Conservation (phyloP, 2,113 vertebrate species). For the Eonycteris spelaea region DNA sequence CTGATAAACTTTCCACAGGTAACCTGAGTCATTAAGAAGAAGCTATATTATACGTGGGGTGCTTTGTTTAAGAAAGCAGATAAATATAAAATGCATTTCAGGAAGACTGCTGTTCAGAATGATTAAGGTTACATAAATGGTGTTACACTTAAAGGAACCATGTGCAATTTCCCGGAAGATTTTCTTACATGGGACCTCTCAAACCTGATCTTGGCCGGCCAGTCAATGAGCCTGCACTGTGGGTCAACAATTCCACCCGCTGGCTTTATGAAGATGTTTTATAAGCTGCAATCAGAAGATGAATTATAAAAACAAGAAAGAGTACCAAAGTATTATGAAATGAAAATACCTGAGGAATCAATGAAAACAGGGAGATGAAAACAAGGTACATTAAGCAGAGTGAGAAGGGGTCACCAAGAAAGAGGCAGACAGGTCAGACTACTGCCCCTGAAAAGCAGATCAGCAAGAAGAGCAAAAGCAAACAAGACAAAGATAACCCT, state of each 20-base stretch:
- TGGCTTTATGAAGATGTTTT: background rate
- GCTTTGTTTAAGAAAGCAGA: background rate
- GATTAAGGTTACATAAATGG: background rate
- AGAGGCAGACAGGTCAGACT: background rate
- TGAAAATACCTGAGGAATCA: background rate
- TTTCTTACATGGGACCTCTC: background rate
- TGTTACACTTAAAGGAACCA: background rate
- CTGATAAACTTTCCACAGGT: background rate
- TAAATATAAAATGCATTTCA: background rate
- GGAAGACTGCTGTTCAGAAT: background rate
- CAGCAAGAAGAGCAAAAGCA: background rate
- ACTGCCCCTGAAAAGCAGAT: background rate
- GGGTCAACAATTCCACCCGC: background rate
- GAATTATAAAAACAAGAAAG: slow-evolving; percentile 21
- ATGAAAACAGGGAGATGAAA: background rate
- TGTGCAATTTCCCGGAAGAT: background rate
- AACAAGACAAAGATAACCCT: background rate
- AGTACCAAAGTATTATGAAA: background rate
- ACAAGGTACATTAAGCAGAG: background rate
- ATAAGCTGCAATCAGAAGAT: background rate
- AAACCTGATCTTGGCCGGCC: background rate
- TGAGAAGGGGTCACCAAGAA: background rate
- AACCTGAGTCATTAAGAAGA: background rate
- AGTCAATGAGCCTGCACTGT: background rate
- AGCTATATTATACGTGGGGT: background rate